These are phyloP conservation scores for Terrapene triunguis DNA, from an alignment of 2,113 vertebrate species.

Conservation along the genomic window DNA sequence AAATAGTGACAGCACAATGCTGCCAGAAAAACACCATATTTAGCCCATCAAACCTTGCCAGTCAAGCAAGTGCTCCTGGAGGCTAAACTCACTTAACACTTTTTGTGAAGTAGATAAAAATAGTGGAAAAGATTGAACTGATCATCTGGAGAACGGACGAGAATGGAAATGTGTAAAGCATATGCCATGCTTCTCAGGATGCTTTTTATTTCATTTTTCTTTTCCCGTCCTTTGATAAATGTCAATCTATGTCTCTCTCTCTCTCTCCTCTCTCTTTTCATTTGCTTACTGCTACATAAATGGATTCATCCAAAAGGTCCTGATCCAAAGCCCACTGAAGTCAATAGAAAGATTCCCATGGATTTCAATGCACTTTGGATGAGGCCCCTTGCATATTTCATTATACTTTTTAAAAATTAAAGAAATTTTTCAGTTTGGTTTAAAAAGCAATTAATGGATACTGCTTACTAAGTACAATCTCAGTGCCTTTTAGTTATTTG, in stretches of 20 bases:
- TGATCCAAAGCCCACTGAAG: background rate
- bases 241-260: background rate
- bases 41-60: background rate
- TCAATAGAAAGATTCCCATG: rapidly evolving
- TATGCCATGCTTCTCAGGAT: background rate
- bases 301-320: background rate
- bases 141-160: background rate
- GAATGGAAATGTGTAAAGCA: background rate
- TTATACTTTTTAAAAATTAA: background rate
- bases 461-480: background rate
- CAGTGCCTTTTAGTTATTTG: background rate
- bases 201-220: background rate
- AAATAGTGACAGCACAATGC: background rate
- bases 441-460: background rate
- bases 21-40: background rate
- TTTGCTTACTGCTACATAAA: background rate
- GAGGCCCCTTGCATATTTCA: rapidly evolving
- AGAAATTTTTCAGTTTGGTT: background rate
- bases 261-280: background rate
- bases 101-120: background rate
- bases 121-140: background rate
- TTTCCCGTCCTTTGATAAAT: background rate
- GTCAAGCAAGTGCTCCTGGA: background rate
- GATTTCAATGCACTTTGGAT: background rate
- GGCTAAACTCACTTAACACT: background rate